phyloP scores from a whole-genome alignment of 2,113 vertebrate genomes.

The Corythornis vintsioides region DNA sequence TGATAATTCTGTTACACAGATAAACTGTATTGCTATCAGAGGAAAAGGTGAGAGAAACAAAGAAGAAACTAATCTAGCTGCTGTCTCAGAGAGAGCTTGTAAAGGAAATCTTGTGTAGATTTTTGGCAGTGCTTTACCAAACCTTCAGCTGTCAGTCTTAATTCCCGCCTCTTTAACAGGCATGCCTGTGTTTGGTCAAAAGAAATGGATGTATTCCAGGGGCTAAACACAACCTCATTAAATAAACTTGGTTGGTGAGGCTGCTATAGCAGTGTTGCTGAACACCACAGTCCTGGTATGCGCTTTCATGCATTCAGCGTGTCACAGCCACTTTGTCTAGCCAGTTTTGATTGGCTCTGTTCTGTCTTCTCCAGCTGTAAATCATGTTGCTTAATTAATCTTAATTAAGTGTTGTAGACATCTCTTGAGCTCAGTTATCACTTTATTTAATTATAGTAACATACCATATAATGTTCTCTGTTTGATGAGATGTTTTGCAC shows the following conservation, averaged over 20 bases:
- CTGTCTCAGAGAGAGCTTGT: background rate
- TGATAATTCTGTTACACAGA: background rate
- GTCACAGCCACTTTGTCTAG: background rate
- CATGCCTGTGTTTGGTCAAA: background rate
- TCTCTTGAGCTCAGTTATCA: conserved; percentile 41
- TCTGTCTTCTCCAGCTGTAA: conserved; percentile 50
- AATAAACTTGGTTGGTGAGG: background rate
- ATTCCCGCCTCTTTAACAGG: background rate
- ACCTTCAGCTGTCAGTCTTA: background rate
- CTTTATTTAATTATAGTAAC: conserved; percentile 47
- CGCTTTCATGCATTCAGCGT: background rate
- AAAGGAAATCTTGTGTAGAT: background rate
- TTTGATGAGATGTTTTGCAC: conserved; percentile 31
- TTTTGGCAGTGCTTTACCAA: background rate
- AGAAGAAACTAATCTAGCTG: background rate
- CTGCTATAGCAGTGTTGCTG: background rate
- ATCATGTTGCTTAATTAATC: conserved; percentile 57
- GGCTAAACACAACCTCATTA: background rate
- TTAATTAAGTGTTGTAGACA: conserved; percentile 50
- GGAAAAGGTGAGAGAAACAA: background rate
- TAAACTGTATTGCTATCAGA: background rate
- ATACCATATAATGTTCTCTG: background rate
- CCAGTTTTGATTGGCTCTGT: background rate
- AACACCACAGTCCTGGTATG: background rate
- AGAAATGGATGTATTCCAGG: background rate